Evolutionary conservation across 1,140 invertebrate species (phyloP), one percentile per base, ranked within the genome.

Genomic region (Tribolium madens): DNA sequence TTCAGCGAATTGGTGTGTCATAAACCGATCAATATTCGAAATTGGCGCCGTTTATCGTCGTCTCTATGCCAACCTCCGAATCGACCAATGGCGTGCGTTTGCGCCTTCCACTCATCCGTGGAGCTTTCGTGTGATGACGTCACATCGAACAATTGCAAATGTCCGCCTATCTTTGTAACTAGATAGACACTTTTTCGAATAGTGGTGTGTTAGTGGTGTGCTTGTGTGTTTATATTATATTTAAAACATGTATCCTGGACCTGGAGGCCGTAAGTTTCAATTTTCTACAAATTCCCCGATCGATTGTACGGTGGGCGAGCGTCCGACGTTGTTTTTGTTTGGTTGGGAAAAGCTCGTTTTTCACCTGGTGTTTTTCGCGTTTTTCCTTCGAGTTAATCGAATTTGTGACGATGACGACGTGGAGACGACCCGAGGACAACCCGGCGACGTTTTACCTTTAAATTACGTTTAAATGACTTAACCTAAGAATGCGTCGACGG

Each of bases 181-280:
- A 78, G 80, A 81, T 77, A 82, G 80, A 84, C 79, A 80, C 73
- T 82, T 81, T 82, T 81, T 84, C 78, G 76, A 79, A 74, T 82
- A 83, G 80, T 82, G 81, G 83, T 81, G 83, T 83, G 81, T 81
- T 81, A 77, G 47, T 78, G 77, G 81, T 81, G 83, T 83, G 83
- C 78, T 80, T 83, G 81, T 83, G 83, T 83, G 81, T 71, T 78
- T 80, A 77, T 78, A 78, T 81, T 80, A 76, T 73, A 76, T 52
- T 70, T 31, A 78, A 68, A 84, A 73, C 42, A 85, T 85, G 84
- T 85, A 83, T 81, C 81, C 83, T 21, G 83, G 80, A 83, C 80
- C 83, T 77, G 81, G 80, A 78, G 84, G 83, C 80, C 83, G 84
- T 85, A 85, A 85, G 84, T 85, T 26, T 52, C 21, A 7, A 14